Conservation (phyloP, 2,113 vertebrate species). For the Phrynosoma blainvillii region DNA sequence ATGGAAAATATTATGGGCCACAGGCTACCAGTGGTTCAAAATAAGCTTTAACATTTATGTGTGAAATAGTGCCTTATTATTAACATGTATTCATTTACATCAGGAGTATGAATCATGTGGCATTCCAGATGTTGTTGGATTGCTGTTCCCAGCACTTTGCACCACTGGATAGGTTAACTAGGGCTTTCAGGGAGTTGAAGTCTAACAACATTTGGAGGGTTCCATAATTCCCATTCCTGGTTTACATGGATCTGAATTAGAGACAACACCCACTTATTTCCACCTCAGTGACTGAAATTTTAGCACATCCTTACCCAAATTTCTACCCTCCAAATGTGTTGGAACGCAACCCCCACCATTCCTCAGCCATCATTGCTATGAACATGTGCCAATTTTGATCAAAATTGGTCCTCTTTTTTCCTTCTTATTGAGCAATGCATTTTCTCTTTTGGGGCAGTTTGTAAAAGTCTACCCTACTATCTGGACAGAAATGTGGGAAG, state of each 20-base stretch:
- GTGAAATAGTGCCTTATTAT: background rate
- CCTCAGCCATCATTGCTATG: background rate
- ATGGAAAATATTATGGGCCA: background rate
- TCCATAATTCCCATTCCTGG: too few species aligned
- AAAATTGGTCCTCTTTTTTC: background rate
- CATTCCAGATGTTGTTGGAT: too few species aligned
- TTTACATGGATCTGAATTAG: background rate
- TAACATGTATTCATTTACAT: background rate
- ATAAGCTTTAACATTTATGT: background rate
- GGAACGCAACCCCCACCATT: background rate
- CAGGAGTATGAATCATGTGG: too few species aligned
- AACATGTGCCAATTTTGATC: background rate
- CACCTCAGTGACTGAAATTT: background rate
- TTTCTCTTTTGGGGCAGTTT: background rate
- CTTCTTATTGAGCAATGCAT: background rate
- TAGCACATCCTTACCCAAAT: background rate
- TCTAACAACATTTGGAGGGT: too few species aligned
- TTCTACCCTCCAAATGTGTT: background rate
- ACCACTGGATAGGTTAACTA: too few species aligned
- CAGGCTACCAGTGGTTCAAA: background rate
- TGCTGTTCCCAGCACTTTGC: too few species aligned
- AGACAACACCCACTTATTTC: background rate
- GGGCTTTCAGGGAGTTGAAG: too few species aligned
- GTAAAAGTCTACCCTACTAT: background rate
- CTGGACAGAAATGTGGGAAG: background rate